Evolutionary conservation across 2,888 invertebrate genomes (phyloP).

Genomic region (Tachystola acroxantha): DNA sequence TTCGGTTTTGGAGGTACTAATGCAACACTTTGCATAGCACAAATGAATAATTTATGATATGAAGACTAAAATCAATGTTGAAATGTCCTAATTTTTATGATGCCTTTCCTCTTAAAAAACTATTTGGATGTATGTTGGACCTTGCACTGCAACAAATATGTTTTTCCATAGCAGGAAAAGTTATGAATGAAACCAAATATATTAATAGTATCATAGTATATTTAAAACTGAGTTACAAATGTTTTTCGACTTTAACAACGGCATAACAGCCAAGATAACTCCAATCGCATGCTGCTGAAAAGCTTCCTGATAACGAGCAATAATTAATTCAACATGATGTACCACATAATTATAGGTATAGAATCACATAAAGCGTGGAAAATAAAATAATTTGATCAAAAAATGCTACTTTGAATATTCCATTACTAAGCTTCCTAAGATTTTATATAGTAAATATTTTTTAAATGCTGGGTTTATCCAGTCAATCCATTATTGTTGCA

Average conservation of each 20-base stretch:
- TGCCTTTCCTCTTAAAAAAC: too few species aligned
- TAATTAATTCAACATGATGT: slow-evolving; percentile 55
- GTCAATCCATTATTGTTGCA: slow-evolving; percentile 45
- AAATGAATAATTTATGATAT: slow-evolving; percentile 21
- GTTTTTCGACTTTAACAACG: slow-evolving; percentile 60
- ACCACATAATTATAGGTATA: slow-evolving; percentile 49
- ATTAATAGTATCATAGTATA: slow-evolving; percentile 68
- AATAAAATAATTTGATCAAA: slow-evolving; percentile 72
- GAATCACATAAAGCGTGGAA: slow-evolving; percentile 67
- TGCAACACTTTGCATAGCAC: slow-evolving; percentile 86
- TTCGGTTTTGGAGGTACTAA: slow-evolving; percentile 99
- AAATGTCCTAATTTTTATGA: too few species aligned
- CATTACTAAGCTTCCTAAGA: slow-evolving; percentile 70
- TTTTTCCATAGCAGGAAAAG: too few species aligned
- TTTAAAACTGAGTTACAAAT: slow-evolving; percentile 77
- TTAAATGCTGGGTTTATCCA: slow-evolving; percentile 72
- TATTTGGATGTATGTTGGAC: too few species aligned
- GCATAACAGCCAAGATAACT: slow-evolving; percentile 58
- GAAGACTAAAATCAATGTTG: too few species aligned
- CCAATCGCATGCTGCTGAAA: slow-evolving; percentile 45
- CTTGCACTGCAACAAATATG: too few species aligned
- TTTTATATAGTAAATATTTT: slow-evolving; percentile 66
- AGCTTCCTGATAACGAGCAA: slow-evolving; percentile 55
- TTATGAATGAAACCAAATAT: slow-evolving; percentile 22
- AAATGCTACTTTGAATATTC: slow-evolving; percentile 68